Conservation (phyloP, 2,797 vertebrate species). For the Artibeus lituratus region DNA sequence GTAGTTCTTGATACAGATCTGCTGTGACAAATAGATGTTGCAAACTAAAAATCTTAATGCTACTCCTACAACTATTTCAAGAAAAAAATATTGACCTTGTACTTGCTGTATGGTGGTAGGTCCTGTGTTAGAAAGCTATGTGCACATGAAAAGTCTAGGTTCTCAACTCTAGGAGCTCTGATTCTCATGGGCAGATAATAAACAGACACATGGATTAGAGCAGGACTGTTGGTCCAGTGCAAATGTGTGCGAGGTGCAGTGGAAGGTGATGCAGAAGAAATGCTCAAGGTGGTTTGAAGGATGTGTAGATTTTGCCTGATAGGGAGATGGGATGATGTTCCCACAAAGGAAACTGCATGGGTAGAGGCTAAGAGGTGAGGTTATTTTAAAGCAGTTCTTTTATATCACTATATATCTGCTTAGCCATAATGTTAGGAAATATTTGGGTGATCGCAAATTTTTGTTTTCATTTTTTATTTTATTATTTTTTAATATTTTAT, state of each 20-base stretch:
- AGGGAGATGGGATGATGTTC: neutral
- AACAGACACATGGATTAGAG: neutral
- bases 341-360: neutral
- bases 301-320: neutral
- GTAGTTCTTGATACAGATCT: constrained; percentile 28
- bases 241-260: neutral
- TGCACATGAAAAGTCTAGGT: neutral
- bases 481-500: no score
- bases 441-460: neutral
- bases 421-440: neutral
- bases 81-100: neutral
- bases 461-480: neutral
- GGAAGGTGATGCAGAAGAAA: neutral
- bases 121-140: neutral
- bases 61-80: neutral
- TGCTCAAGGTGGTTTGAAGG: neutral
- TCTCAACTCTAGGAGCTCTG: neutral
- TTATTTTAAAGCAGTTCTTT: neutral
- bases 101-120: neutral
- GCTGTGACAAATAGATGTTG: neutral
- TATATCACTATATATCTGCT: neutral
- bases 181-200: neutral
- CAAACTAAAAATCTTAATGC: neutral
- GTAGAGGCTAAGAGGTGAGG: neutral
- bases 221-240: neutral